These are phyloP conservation scores for Melanophora roralis DNA, from an alignment of 2,888 invertebrate genomes.

Conservation along the genomic window DNA sequence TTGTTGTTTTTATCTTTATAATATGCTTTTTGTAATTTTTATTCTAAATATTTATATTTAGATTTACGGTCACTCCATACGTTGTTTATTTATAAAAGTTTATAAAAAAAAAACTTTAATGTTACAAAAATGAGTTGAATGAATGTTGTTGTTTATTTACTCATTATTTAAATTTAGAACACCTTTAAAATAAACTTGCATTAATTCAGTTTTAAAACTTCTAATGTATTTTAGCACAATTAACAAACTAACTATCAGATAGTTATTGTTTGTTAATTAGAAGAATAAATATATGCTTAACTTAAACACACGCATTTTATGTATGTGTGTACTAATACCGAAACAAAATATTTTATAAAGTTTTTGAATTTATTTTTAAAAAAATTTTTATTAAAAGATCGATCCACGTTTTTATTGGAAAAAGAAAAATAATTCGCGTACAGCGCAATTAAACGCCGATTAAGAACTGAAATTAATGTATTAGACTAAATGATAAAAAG, in stretches of 20 bases:
- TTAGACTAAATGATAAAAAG: conserved; percentile 43
- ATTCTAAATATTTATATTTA: background rate
- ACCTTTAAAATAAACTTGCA: background rate
- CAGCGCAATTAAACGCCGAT: conserved; percentile 57
- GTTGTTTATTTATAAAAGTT: background rate
- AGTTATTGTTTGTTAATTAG: conserved; percentile 4
- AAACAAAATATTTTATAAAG: background rate
- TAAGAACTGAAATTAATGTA: conserved; percentile 53
- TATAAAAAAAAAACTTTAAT: background rate
- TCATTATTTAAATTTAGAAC: background rate
- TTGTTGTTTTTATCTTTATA: too few relatives aligned
- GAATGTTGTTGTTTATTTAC: background rate
- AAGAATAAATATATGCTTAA: conserved; percentile 7
- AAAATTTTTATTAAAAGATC: too few relatives aligned
- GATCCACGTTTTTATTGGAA: background rate
- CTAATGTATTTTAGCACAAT: background rate
- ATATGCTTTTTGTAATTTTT: too few relatives aligned
- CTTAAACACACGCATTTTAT: background rate
- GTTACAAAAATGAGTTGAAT: background rate
- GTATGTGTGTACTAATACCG: too few relatives aligned
- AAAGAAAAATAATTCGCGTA: conserved; percentile 9
- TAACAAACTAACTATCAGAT: conserved; percentile 11
- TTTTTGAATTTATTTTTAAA: background rate
- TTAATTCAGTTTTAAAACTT: too few relatives aligned
- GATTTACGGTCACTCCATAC: background rate